Base-by-base conservation (phyloP, 2,888 invertebrate genomes). In the Thera obeliscata region DNA sequence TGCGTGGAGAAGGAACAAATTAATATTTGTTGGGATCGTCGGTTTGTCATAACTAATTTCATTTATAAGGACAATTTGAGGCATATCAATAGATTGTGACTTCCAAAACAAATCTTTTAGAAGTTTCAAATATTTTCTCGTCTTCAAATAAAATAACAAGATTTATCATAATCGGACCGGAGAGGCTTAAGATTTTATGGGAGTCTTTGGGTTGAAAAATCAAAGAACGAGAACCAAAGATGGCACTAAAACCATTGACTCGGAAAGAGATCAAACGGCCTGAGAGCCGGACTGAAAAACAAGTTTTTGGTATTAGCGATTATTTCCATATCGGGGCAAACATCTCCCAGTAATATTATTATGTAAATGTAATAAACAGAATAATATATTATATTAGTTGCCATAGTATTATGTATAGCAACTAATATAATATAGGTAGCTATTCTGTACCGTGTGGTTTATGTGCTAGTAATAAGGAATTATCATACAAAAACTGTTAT, bases 221-320 rank as follows among this genome's bases (percentile, higher is more conserved):
- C 73, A 73, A 69, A 75, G 70, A 71, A 72, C 72, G 70, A 71
- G 68, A 62, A 22, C 61, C 64, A 70, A 61, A 38, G 64, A 64
- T 62, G 61, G 66, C 66, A 73, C 70, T 72, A 71, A 70, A 65
- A 52, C 35, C 70, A 71, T 61, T 63, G 71, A 58, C 56, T 61
- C 41, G 70, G 74, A 74, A 74, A 64, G 55, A 68, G 72, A 75
- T 75, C 69, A 71, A 73, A 74, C 70, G 56, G 66, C 57, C 52
- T 59, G 69, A 65, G 36, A 58, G 46, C 49, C 62, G 61, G 64
- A 64, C 56, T 59, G 66, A 71, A 74, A 71, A 72, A 75, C 68
- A 73, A 64, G 69, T 64, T 67, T 33, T 64, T 61, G 61, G 54
- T 55, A 66, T 68, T 43, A 55, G 50, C 67, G 68, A 63, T 70